Evolutionary conservation across 1,140 invertebrate species (phyloP).

Genomic region (Magallana ariakensis): DNA sequence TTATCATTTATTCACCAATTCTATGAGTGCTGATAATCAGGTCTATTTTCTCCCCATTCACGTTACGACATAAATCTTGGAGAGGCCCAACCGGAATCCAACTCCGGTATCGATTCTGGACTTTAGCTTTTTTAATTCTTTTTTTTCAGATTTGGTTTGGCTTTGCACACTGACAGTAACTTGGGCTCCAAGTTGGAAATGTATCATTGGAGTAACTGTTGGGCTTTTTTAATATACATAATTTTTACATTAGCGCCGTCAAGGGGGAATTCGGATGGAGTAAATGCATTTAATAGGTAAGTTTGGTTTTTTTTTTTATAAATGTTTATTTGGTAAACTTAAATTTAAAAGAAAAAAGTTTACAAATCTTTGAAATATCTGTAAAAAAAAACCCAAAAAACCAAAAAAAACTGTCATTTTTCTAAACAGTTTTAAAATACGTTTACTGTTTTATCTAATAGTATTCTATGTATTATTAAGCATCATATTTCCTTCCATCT

Average conservation of each 20-base stretch:
- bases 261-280: neutral
- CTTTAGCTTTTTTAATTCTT: conserved; percentile 21
- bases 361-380: too few species aligned
- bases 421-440: too few species aligned
- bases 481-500: too few species aligned
- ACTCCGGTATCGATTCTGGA: conserved; percentile 11
- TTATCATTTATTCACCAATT: conserved; percentile 3
- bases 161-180: neutral
- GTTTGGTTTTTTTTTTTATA: neutral
- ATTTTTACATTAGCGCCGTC: conserved; percentile 1
- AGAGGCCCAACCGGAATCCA: neutral
- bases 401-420: too few species aligned
- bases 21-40: conserved; percentile 8
- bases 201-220: conserved; percentile 22
- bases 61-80: conserved; percentile 10
- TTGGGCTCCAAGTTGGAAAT: neutral
- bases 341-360: too few species aligned
- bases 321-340: too few species aligned
- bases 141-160: conserved; percentile 34
- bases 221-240: conserved; percentile 13
- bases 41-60: conserved; percentile 20
- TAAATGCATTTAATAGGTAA: neutral
- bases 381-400: too few species aligned
- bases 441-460: too few species aligned
- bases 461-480: too few species aligned